Evolutionary conservation across 1,140 invertebrate genomes (phyloP).

Genomic region (Argopecten irradians): DNA sequence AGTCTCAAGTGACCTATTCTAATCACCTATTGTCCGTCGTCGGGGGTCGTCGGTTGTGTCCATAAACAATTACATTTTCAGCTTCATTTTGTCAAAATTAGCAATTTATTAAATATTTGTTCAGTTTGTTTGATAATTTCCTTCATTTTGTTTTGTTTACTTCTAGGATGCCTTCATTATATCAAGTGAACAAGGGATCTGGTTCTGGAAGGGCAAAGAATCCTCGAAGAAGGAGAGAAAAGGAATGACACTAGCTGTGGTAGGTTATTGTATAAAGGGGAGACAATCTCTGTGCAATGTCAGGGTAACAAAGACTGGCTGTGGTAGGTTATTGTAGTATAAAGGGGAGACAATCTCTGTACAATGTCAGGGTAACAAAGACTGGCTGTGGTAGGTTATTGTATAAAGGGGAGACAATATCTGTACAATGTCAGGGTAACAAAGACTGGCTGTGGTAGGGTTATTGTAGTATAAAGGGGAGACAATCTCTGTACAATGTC

Average conservation of each 20-base stretch:
- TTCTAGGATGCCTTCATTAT: constrained; percentile 89
- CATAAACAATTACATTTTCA: neutral
- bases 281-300: too few relatives aligned
- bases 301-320: neutral
- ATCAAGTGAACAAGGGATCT: constrained; percentile 91
- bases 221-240: constrained; percentile 85
- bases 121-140: neutral
- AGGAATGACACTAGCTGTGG: constrained; percentile 89
- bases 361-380: neutral
- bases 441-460: neutral
- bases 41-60: neutral
- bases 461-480: too few relatives aligned
- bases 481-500: too few relatives aligned
- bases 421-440: neutral
- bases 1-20: too few relatives aligned
- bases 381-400: neutral
- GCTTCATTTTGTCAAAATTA: neutral
- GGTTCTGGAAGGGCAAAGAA: constrained; percentile 93
- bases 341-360: too few relatives aligned
- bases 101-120: too few relatives aligned
- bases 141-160: constrained; percentile 26
- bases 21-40: too few relatives aligned
- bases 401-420: neutral
- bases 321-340: neutral
- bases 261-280: too few relatives aligned